Conservation (phyloP, 2,797 vertebrate species). For the Karalla daura region DNA sequence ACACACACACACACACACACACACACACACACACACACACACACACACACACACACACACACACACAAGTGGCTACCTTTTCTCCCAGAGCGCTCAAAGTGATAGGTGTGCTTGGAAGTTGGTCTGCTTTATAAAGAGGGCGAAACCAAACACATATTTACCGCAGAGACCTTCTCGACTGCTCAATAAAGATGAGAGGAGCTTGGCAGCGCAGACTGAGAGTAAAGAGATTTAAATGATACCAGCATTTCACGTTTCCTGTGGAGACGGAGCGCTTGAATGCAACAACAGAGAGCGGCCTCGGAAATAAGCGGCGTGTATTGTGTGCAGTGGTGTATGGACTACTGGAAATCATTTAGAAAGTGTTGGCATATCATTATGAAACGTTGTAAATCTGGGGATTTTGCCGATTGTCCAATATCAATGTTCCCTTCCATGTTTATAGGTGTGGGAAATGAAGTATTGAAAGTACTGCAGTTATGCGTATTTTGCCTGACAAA, state of each 20-base stretch:
- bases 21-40: constrained; percentile 21
- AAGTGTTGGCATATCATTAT: neutral
- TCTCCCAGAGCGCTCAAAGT: constrained; percentile 40
- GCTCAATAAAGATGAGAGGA: constrained; percentile 55
- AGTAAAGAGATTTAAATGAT: constrained; percentile 39
- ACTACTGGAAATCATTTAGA: neutral
- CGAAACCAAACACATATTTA: constrained; percentile 53
- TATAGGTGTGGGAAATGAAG: neutral
- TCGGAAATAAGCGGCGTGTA: constrained; percentile 8
- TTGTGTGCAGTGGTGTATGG: neutral
- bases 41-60: neutral
- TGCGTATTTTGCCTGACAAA: too few relatives aligned
- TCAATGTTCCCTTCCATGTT: neutral
- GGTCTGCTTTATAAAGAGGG: constrained; percentile 44
- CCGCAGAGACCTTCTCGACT: constrained; percentile 53
- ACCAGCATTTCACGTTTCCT: constrained; percentile 22
- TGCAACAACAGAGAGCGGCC: constrained; percentile 15
- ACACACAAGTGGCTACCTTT: neutral
- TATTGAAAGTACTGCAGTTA: too few relatives aligned
- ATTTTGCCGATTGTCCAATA: constrained; percentile 1
- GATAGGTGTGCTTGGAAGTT: constrained; percentile 48
- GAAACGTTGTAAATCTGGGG: neutral
- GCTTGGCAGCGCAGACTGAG: constrained; percentile 33
- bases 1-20: neutral
- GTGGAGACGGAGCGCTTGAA: constrained; percentile 21